A percentile compares a stretch with the other conserved stretches of the same genome.
Conservation (phyloP, 2,797 vertebrate species). For the Prunella strophiata region DNA sequence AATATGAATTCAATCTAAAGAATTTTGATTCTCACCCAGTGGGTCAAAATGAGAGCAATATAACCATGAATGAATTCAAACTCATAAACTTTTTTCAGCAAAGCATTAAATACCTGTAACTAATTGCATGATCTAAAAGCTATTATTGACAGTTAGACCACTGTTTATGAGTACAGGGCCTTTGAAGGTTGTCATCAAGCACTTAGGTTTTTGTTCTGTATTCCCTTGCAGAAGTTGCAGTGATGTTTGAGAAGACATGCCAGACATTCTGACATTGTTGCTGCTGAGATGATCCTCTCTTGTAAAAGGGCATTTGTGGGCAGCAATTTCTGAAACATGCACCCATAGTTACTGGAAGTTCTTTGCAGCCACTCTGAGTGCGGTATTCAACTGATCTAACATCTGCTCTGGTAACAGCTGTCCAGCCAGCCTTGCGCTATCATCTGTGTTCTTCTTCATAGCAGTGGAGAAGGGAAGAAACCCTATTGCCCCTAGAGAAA, state of each 20-base stretch:
- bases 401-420: not conserved
- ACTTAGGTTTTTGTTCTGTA: not conserved
- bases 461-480: not conserved
- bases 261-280: not conserved
- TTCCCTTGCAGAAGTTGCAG: not conserved
- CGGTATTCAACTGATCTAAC: not conserved
- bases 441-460: not conserved
- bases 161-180: not conserved
- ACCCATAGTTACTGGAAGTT: not conserved
- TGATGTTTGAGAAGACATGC: not conserved
- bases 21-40: not conserved
- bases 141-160: not conserved
- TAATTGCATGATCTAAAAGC: not conserved
- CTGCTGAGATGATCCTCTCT: not conserved
- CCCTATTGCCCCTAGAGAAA: not conserved
- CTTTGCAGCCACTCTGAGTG: not conserved
- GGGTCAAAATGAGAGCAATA: not conserved
- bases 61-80: not conserved
- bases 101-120: not conserved
- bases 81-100: not conserved
- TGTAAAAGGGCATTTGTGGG: not conserved
- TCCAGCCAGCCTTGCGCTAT: not conserved
- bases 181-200: not conserved
- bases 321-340: not conserved
- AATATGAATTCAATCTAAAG: not conserved